A percentile compares a stretch with the other conserved stretches of the same genome.
Conservation (phyloP, 92 coral and sea anemone species). For the Palythoa heliodiscus region DNA sequence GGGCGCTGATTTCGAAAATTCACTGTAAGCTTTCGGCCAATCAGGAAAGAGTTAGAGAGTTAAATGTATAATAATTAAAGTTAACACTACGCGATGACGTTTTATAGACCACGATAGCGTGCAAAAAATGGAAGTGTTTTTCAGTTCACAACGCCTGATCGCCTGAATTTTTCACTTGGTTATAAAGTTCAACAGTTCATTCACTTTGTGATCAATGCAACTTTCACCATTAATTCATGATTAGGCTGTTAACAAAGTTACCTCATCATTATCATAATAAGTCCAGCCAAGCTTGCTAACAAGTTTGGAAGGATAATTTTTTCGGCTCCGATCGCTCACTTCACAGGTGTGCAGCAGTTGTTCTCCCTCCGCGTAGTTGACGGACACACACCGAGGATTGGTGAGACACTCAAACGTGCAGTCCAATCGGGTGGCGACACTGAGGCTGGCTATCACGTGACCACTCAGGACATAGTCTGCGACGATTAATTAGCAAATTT, state of each 20-base stretch:
- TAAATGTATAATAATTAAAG: no score
- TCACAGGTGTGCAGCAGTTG: slow-evolving; percentile 50
- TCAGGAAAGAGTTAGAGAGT: no score
- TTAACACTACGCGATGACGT: no score
- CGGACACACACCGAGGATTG: slow-evolving; percentile 37
- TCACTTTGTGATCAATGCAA: no score
- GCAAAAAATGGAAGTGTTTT: no score
- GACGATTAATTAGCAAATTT: background rate
- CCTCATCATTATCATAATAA: slow-evolving; percentile 39
- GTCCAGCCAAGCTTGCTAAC: slow-evolving; percentile 44
- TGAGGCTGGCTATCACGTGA: slow-evolving; percentile 46
- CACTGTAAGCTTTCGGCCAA: no score
- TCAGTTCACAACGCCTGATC: no score
- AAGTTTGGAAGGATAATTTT: slow-evolving; percentile 22
- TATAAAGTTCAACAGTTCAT: no score
- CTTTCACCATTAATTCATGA: background rate
- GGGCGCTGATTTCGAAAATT: no score
- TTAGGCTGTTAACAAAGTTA: background rate
- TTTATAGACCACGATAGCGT: no score
- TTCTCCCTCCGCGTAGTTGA: slow-evolving; percentile 44
- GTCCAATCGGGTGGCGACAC: slow-evolving; percentile 43
- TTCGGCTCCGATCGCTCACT: slow-evolving; percentile 37
- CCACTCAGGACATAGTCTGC: slow-evolving; percentile 35
- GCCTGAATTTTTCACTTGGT: no score
- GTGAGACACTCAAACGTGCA: slow-evolving; percentile 43